Evolutionary conservation across 1,140 invertebrate species (phyloP).

Genomic region (Lucilia cuprina): DNA sequence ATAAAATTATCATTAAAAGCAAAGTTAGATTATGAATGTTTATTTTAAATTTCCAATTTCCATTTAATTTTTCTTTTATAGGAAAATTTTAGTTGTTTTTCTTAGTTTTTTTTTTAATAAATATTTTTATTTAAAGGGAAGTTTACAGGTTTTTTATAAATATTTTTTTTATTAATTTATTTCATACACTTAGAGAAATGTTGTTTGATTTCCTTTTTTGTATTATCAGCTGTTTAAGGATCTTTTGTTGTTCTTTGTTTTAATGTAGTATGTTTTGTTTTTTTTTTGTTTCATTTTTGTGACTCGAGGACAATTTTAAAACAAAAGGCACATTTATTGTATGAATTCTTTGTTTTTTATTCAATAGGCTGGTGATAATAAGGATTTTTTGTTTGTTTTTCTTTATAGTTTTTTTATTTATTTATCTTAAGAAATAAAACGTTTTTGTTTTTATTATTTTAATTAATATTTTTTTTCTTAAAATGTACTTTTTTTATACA

Average conservation of each 20-base stretch:
- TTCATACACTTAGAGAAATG: too few species aligned
- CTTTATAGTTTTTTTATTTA: neutral
- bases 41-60: neutral
- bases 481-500: neutral
- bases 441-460: neutral
- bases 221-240: neutral
- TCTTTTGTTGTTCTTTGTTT: neutral
- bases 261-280: neutral
- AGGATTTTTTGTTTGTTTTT: neutral
- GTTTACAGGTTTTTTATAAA: neutral
- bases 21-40: neutral
- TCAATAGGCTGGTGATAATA: neutral
- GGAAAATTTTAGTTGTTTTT: neutral
- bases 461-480: neutral
- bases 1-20: too few species aligned
- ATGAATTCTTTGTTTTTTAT: constrained; percentile 5
- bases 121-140: neutral
- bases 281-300: neutral
- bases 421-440: neutral
- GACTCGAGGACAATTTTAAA: neutral
- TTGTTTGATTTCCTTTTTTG: too few species aligned
- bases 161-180: neutral
- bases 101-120: neutral
- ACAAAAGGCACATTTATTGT: constrained; percentile 17
- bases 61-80: neutral